Percentiles rank a stretch among this genome's conserved stretches.
Evolutionary conservation across 53 echinoderm and acorn worm genomes (phyloP).

Genomic region (Echinometra lucunter): DNA sequence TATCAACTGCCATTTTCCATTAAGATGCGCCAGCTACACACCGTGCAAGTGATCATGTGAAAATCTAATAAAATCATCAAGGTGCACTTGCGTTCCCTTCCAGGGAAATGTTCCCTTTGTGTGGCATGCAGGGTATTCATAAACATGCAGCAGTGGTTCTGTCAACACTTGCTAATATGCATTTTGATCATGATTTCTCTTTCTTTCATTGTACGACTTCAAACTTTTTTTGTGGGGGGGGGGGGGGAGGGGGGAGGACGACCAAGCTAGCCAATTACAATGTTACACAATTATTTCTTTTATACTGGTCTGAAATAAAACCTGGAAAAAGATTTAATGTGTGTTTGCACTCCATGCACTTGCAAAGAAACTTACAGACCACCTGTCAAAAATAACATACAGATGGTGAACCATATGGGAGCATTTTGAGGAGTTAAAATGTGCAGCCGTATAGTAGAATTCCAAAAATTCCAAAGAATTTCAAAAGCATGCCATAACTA

Average conservation of each 20-base stretch:
- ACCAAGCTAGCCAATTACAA: too few relatives aligned
- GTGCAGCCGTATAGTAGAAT: not conserved
- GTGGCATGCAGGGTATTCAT: not conserved
- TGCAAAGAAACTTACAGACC: not conserved
- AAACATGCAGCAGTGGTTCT: not conserved
- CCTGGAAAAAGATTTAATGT: not conserved
- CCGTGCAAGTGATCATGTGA: not conserved
- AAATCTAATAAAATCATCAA: constrained; percentile 43
- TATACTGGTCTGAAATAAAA: not conserved
- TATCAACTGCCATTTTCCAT: constrained; percentile 50
- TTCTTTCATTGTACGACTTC: not conserved
- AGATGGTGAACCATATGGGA: not conserved
- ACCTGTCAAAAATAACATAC: not conserved
- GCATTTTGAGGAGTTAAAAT: not conserved
- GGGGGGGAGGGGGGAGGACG: too few relatives aligned
- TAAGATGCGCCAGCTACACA: not conserved
- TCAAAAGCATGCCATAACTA: not conserved
- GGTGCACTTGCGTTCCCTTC: not conserved
- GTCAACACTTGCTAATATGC: not conserved
- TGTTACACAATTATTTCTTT: not conserved
- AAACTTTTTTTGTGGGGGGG: not conserved
- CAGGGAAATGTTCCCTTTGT: not conserved
- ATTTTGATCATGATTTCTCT: not conserved
- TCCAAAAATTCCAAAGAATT: not conserved
- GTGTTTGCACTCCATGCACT: not conserved